phyloP scores from a whole-genome alignment of 2,113 vertebrate species.

The Ceuthmochares aereus region DNA sequence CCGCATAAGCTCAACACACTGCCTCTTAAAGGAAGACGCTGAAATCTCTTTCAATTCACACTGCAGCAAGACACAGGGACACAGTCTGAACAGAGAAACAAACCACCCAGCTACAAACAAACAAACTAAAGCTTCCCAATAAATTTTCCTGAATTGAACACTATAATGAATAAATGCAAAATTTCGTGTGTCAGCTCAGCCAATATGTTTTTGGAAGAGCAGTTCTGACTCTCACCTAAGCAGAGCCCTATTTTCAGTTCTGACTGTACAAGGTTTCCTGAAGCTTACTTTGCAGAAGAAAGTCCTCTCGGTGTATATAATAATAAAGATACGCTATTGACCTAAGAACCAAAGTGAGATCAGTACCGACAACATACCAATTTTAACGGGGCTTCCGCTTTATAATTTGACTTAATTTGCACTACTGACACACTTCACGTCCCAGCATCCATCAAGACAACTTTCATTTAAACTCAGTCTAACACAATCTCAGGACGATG shows the following conservation, averaged over 20 bases:
- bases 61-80: neutral
- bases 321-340: neutral
- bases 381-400: neutral
- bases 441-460: neutral
- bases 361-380: rapidly evolving
- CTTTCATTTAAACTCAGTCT: neutral
- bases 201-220: neutral
- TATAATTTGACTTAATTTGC: neutral
- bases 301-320: neutral
- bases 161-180: neutral
- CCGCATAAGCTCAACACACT: neutral
- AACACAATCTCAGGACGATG: neutral
- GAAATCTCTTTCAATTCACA: neutral
- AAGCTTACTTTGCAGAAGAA: neutral
- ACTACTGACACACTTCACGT: neutral
- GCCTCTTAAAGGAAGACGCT: rapidly evolving
- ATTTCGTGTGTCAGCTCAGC: neutral
- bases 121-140: neutral
- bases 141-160: neutral
- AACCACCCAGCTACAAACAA: too few relatives aligned
- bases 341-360: neutral
- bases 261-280: neutral
- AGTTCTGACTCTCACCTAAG: neutral
- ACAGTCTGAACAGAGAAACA: neutral
- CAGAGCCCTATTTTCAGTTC: neutral